These are phyloP conservation scores for Exaiptasia diaphana DNA, from an alignment of 64 coral and sea anemone genomes.

Conservation along the genomic window DNA sequence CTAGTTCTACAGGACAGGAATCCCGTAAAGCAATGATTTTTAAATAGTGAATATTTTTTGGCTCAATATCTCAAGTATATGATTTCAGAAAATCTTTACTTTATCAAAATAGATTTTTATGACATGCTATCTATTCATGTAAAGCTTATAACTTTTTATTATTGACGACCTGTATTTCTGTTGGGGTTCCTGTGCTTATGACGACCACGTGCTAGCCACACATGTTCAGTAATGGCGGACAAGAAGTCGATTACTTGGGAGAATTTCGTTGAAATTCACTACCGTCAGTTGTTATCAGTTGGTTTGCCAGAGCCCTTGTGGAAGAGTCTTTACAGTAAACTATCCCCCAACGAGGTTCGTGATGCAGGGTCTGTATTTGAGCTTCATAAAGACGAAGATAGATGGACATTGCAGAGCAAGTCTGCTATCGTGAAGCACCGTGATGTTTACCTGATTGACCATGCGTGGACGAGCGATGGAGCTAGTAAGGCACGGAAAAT, in stretches of 20 bases:
- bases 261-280: slow-evolving; percentile 63
- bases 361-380: slow-evolving; percentile 63
- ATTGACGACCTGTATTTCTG: background rate
- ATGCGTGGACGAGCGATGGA: slow-evolving; percentile 78
- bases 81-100: background rate
- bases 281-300: slow-evolving; percentile 66
- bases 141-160: background rate
- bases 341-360: slow-evolving; percentile 19
- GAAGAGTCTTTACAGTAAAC: slow-evolving; percentile 73
- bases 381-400: slow-evolving; percentile 43
- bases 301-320: slow-evolving; percentile 73
- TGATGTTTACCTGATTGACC: slow-evolving; percentile 74
- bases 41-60: too few species aligned
- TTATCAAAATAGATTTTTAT: background rate
- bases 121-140: background rate
- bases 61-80: background rate
- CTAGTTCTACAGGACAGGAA: background rate
- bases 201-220: background rate
- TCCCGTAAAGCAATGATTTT: background rate
- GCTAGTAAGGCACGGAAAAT: slow-evolving; percentile 39
- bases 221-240: slow-evolving; percentile 45
- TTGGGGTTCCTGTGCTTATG: background rate
- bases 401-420: slow-evolving; percentile 55
- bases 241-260: slow-evolving; percentile 77
- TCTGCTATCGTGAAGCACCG: slow-evolving; percentile 39